phyloP scores from a whole-genome alignment of 2,888 invertebrate genomes.

The Caenorhabditis doughertyi region DNA sequence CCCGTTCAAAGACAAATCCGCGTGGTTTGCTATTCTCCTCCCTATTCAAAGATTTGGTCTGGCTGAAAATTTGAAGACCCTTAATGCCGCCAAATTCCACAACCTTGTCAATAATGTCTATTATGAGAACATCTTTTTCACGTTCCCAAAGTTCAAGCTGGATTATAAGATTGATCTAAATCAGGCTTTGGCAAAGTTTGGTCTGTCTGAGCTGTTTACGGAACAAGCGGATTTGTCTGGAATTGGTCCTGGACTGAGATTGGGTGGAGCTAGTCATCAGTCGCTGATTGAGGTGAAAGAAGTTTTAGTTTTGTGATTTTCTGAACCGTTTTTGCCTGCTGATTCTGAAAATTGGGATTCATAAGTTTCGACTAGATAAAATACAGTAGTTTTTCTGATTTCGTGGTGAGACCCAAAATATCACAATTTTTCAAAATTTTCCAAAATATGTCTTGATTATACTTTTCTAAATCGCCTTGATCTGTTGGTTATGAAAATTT shows the following conservation, averaged over 20 bases:
- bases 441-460: no score
- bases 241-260: conserved; percentile 63
- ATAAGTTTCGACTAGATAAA: no score
- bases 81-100: conserved; percentile 45
- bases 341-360: no score
- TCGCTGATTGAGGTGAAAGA: conserved; percentile 78
- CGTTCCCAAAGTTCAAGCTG: conserved; percentile 66
- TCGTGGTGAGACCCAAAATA: background rate
- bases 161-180: conserved; percentile 58
- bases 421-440: background rate
- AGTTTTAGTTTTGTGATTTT: no score
- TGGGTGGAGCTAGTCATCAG: conserved; percentile 76
- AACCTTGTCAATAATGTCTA: conserved; percentile 40
- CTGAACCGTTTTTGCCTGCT: background rate
- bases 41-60: conserved; percentile 29
- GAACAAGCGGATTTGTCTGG: conserved; percentile 60
- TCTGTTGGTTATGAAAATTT: no score
- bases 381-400: no score
- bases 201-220: conserved; percentile 55
- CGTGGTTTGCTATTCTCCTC: conserved; percentile 50
- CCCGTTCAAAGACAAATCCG: conserved; percentile 57
- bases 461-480: no score
- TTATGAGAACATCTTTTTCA: conserved; percentile 25
- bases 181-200: conserved; percentile 42
- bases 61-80: conserved; percentile 12